Base-by-base conservation (phyloP, 2,113 vertebrate genomes). In the Zosterops hypoxanthus region DNA sequence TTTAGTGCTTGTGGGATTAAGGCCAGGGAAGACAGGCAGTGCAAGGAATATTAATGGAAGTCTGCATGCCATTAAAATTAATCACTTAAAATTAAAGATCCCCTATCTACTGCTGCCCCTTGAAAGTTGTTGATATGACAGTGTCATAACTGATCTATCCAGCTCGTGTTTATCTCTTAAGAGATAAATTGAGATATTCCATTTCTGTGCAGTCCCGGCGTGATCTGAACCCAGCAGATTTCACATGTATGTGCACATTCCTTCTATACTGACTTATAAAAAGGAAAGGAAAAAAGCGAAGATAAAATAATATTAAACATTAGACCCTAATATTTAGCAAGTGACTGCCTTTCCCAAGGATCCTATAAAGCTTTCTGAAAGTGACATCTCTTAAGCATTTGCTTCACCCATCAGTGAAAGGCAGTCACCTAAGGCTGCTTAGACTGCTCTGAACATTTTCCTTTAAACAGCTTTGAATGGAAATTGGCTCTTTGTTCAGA, bases 351-450 rank as follows among this genome's bases (percentile, higher is more conserved):
- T 86, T 96, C 39, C 68, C 75, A 88, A 66, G 71, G 63, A 93
- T 80, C 50, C 52, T 61, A 41, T 55, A 82, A 72, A 92, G 84
- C 66, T 86, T 86, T 89, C 33, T 73, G 76, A 73, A 88, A 6
- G 1, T 66, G 69, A 59, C 78, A 73, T 92, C 85, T 88, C 85
- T 73, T 57, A 86, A 92, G 47, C 47, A 64, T 91, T 90, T 0
- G 0, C 79, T 95, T 95, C 92, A 91, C 42, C 84, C 82, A 70
- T 19, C 92, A 90, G 59, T 90, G 93, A 80, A 93, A 91, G 0
- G 2, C 55, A 85, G 66, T 64, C 92, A 95, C 90, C 90, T 88
- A 90, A 93, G 92, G 93, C 96, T 93, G 94, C 79, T 95, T 88
- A 83, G 68, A 75, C 53, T 73, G 81, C 53, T 92, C 91, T 95